phyloP scores from a whole-genome alignment of 2,888 invertebrate species.

The Trichogramma evanescens region DNA sequence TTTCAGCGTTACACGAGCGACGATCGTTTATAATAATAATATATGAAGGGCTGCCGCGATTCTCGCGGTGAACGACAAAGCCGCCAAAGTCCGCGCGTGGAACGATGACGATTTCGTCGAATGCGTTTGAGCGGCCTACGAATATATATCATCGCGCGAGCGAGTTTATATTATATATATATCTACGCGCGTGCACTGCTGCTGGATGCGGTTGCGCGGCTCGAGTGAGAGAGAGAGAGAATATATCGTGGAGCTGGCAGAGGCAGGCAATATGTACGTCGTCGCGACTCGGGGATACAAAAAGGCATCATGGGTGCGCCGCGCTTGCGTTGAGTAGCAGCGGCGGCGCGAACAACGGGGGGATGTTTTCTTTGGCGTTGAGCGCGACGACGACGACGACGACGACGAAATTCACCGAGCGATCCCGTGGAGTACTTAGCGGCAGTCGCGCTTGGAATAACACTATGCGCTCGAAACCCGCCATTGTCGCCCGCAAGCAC shows the following conservation, averaged over 20 bases:
- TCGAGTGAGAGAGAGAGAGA: neutral
- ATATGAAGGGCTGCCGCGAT: too few species aligned
- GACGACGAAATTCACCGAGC: constrained; percentile 33
- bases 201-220: neutral
- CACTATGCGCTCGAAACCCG: neutral
- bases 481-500: too few species aligned
- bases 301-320: too few species aligned
- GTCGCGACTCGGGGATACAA: too few species aligned
- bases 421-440: constrained; percentile 16
- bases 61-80: neutral
- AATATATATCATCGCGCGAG: too few species aligned
- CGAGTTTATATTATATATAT: too few species aligned
- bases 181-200: neutral
- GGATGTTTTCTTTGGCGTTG: constrained; percentile 33
- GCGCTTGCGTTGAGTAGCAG: too few species aligned
- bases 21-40: too few species aligned
- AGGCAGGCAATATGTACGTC: too few species aligned
- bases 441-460: constrained; percentile 3
- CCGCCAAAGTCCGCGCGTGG: constrained; percentile 2
- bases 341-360: constrained; percentile 11
- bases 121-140: neutral
- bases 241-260: neutral
- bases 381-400: constrained; percentile 18
- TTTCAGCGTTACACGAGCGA: too few species aligned
- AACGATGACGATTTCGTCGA: constrained; percentile 26